Evolutionary conservation across 2,888 invertebrate species (phyloP), one percentile per base, ranked within the genome.

Genomic region (Tachina lurida): DNA sequence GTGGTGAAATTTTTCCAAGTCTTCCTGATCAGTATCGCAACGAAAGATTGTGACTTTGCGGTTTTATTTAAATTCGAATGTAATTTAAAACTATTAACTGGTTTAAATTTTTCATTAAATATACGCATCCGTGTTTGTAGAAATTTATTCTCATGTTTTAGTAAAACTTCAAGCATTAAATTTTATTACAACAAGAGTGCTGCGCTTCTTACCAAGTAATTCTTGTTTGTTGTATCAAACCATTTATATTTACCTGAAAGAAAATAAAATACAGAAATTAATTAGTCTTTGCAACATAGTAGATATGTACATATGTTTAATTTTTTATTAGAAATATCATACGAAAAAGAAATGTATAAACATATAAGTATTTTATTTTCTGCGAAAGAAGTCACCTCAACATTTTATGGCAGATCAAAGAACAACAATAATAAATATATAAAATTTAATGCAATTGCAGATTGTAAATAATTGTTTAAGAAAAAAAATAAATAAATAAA

Each of bases 181-280:
- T 1, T 54, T 54, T 54, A 17, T 54, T 41, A 12, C 4, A 10
- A 45, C 41, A 17, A 49, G 9, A 54, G 45, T 1, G 39, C 2
- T 3, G 9, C 22, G 41, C 10, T 13, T 63, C 75, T 82, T 58
- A 82, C 82, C 82, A 15, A 56, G 0, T 22, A n/a, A n/a, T 41
- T n/a, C 3, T n/a, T 2, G 39, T 58, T 52, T 62, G n/a, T n/a
- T n/a, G n/a, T 15, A 62, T 12, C 39, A 56, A 47, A 56, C 49
- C 43, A 65, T 65, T 52, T 65, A 67, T 56, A 73, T 56, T 84
- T 85, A 85, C 85, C 85, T 85, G 81, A 85, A 85, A 68, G 70
- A 79, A 78, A 84, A 65, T 49, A 80, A 71, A 60, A 68, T 45
- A 63, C 0, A 31, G 47, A 62, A 31, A 82, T 87, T 67, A 82